Evolutionary conservation across 2,888 invertebrate genomes (phyloP).

Genomic region (Deilephila porcellus): DNA sequence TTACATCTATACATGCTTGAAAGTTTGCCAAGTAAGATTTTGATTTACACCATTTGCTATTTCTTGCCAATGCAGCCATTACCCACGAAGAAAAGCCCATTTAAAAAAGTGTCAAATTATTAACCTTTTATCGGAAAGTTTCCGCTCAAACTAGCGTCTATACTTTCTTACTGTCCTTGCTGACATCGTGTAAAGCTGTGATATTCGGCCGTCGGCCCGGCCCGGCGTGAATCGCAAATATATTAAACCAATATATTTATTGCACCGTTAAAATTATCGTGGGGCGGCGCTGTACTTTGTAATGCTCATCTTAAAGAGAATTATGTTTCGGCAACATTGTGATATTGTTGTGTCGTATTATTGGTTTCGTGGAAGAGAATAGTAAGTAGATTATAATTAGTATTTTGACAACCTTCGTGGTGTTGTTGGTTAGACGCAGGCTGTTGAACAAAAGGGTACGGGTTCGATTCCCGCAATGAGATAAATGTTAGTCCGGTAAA

Average conservation of each 20-base stretch:
- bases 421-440: no score
- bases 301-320: neutral
- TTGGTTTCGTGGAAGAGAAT: no score
- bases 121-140: neutral
- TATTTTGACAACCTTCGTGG: no score
- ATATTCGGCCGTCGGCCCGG: slow-evolving; percentile 12
- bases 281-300: neutral
- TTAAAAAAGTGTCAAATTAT: accelerated
- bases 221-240: slow-evolving; percentile 6
- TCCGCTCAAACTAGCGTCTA: neutral
- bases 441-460: no score
- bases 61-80: no score
- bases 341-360: neutral
- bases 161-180: neutral
- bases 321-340: neutral
- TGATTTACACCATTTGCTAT: no score
- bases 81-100: no score
- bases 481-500: no score
- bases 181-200: neutral
- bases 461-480: no score
- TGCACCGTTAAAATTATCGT: neutral
- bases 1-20: no score
- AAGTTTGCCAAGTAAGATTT: no score
- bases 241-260: slow-evolving; percentile 6
- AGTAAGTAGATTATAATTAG: no score